Evolutionary conservation across 1,140 invertebrate genomes (phyloP).

Genomic region (Idris sp.): DNA sequence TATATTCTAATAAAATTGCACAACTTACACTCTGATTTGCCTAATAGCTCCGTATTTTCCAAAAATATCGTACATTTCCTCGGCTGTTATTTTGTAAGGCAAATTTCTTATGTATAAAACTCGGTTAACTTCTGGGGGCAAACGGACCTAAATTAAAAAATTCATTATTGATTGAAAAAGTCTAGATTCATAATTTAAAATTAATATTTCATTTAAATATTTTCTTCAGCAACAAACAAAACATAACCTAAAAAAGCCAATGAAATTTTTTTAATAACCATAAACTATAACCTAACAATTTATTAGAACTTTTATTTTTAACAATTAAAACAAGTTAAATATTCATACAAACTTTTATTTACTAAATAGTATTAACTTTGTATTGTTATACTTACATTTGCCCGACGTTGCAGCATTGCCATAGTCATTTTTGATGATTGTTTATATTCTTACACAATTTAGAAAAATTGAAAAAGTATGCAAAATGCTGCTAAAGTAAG

Average conservation of each 20-base stretch:
- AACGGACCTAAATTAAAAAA: conserved; percentile 85
- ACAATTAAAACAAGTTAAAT: too few relatives aligned
- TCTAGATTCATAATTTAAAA: neutral
- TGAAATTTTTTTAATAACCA: too few relatives aligned
- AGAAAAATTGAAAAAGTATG: too few relatives aligned
- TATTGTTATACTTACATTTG: conserved; percentile 37
- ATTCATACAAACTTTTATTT: too few relatives aligned
- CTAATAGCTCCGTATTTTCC: conserved; percentile 99
- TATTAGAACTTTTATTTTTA: too few relatives aligned
- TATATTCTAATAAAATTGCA: too few relatives aligned
- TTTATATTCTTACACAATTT: too few relatives aligned
- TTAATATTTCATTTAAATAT: too few relatives aligned
- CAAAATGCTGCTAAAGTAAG: too few relatives aligned
- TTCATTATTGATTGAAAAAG: neutral
- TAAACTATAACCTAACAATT: too few relatives aligned
- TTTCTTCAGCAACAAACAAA: too few relatives aligned
- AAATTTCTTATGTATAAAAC: conserved; percentile 98
- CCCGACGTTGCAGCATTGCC: conserved; percentile 42
- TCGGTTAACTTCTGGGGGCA: conserved; percentile 99
- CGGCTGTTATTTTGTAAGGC: conserved; percentile 99
- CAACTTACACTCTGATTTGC: conserved; percentile 98
- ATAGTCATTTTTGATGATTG: conserved; percentile 42
- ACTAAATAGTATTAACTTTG: too few relatives aligned
- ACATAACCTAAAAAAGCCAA: neutral
- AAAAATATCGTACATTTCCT: conserved; percentile 99